Conservation (phyloP, 2,888 invertebrate species). For the Leucania comma region DNA sequence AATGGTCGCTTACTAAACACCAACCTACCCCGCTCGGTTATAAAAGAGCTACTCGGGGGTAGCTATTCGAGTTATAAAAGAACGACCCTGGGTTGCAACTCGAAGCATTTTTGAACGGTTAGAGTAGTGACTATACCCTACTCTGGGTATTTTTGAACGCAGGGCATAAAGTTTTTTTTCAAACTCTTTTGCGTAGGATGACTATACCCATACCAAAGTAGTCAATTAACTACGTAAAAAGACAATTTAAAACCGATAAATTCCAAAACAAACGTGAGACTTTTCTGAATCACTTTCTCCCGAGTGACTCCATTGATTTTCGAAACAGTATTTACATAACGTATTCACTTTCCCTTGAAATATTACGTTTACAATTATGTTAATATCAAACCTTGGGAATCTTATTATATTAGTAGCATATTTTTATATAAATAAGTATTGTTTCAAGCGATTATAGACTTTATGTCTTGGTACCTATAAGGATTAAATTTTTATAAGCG, state of each 20-base stretch:
- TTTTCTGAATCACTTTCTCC: conserved; percentile 57
- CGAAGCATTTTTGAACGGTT: too few relatives aligned
- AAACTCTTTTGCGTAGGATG: not conserved
- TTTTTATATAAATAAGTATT: conserved; percentile 2
- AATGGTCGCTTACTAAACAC: too few relatives aligned
- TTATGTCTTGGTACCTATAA: not conserved
- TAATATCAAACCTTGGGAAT: conserved; percentile 43
- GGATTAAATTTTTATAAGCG: conserved; percentile 12
- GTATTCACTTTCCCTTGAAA: conserved; percentile 61
- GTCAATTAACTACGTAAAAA: conserved; percentile 1
- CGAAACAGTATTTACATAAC: conserved; percentile 61
- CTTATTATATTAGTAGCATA: conserved; percentile 1
- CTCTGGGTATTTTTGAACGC: too few relatives aligned
- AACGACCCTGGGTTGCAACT: too few relatives aligned
- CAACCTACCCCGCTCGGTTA: too few relatives aligned
- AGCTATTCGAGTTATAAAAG: too few relatives aligned
- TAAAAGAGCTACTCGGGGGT: too few relatives aligned
- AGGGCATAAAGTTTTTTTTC: too few relatives aligned
- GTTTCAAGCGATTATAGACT: conserved; percentile 11
- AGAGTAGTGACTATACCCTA: too few relatives aligned
- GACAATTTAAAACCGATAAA: conserved; percentile 34
- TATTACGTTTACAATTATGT: conserved; percentile 39
- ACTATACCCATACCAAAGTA: not conserved
- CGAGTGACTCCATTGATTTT: conserved; percentile 37
- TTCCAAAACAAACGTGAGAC: conserved; percentile 10